Conservation (phyloP, 1,140 invertebrate species). For the Drosophila tristis region DNA sequence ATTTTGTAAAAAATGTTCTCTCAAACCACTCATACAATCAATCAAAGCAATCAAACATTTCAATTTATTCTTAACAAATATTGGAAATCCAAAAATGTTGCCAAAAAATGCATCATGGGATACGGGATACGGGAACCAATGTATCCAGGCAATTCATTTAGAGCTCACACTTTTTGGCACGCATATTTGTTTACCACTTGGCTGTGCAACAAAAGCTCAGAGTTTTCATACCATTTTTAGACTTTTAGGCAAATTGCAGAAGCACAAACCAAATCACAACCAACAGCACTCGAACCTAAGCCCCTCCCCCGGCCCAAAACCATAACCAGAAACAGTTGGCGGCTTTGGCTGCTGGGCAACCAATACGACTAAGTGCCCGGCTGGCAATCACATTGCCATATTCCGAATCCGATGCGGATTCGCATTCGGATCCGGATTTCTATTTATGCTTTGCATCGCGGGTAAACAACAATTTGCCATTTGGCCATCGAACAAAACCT, state of each 20-base stretch:
- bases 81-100: too few relatives aligned
- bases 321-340: conserved; percentile 23
- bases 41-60: too few relatives aligned
- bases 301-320: not conserved
- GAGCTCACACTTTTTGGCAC: conserved; percentile 55
- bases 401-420: conserved; percentile 6
- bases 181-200: conserved; percentile 73
- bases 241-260: conserved; percentile 76
- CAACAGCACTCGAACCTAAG: conserved; percentile 8
- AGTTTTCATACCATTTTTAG: conserved; percentile 60
- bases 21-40: not conserved
- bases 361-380: conserved; percentile 68
- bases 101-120: not conserved
- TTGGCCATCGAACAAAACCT: conserved; percentile 35
- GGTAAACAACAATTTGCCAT: conserved; percentile 73
- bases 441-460: conserved; percentile 35
- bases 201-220: conserved; percentile 53
- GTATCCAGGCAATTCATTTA: conserved; percentile 2
- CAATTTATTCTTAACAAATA: too few relatives aligned
- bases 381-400: conserved; percentile 41
- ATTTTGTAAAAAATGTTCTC: not conserved
- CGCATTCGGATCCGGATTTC: conserved; percentile 32
- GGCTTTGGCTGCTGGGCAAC: conserved; percentile 32
- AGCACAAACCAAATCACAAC: conserved; percentile 21
- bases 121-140: not conserved